Evolutionary conservation across 2,888 invertebrate genomes (phyloP).

Genomic region (Agonopterix subpropinquella): DNA sequence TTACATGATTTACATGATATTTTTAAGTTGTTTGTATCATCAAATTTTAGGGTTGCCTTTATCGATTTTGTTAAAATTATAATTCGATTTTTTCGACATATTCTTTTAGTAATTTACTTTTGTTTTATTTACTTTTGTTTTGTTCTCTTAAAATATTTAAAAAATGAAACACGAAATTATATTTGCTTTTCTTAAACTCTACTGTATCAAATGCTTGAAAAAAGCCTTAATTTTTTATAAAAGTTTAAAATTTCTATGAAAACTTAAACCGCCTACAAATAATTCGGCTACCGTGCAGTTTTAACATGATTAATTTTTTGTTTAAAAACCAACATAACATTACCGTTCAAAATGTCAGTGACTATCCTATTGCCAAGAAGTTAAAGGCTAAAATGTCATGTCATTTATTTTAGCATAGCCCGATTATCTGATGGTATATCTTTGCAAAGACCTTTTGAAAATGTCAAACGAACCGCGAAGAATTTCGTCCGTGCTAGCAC

Average conservation of each 20-base stretch:
- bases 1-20: constrained; percentile 18
- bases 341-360: not conserved
- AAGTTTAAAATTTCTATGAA: constrained; percentile 27
- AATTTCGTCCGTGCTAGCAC: constrained; percentile 47
- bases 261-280: constrained; percentile 45
- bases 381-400: constrained; percentile 14
- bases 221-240: no score
- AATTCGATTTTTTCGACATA: not conserved
- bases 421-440: not conserved
- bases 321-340: constrained; percentile 16
- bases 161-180: no score
- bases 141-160: no score
- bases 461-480: constrained; percentile 62
- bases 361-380: constrained; percentile 20
- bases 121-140: no score
- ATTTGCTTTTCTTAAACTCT: no score
- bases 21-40: constrained; percentile 14
- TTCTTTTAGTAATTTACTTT: not conserved
- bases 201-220: no score
- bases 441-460: constrained; percentile 42
- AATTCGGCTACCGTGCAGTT: constrained; percentile 58
- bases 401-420: not conserved
- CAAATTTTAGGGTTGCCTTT: not conserved
- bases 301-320: constrained; percentile 61
- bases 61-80: no score